Percentiles rank a stretch among this genome's conserved stretches.
Evolutionary conservation across 1,140 invertebrate species (phyloP).

Genomic region (Fopius arisanus): DNA sequence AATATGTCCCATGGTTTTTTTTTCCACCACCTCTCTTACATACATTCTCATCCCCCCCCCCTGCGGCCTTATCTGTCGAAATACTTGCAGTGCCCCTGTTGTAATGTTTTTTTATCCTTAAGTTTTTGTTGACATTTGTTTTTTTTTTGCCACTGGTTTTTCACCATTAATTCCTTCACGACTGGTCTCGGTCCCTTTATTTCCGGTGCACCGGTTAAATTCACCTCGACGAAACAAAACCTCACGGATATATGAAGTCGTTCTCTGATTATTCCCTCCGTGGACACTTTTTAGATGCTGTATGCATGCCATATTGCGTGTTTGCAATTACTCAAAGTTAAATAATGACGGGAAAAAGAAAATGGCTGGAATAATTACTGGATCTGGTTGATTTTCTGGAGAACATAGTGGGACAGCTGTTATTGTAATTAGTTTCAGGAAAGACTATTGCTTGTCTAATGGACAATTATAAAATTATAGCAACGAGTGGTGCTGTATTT

Average conservation of each 20-base stretch:
- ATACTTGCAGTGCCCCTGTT: neutral
- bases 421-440: neutral
- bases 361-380: neutral
- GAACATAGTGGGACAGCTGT: neutral
- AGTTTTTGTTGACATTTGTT: neutral
- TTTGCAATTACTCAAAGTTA: constrained; percentile 1
- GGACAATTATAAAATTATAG: no score
- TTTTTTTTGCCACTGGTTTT: neutral
- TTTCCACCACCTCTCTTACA: neutral
- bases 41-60: neutral
- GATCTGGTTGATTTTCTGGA: neutral
- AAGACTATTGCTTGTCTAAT: no score
- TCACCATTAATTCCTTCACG: neutral
- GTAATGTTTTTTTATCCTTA: neutral
- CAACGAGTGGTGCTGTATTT: no score
- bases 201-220: no score
- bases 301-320: constrained; percentile 3
- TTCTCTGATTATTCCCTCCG: neutral
- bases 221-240: neutral
- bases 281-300: neutral
- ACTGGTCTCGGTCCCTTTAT: neutral
- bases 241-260: neutral
- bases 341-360: neutral
- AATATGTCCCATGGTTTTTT: neutral
- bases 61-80: neutral